These are phyloP conservation scores for Molossus molossus DNA, from an alignment of 2,797 vertebrate genomes.

Conservation along the genomic window DNA sequence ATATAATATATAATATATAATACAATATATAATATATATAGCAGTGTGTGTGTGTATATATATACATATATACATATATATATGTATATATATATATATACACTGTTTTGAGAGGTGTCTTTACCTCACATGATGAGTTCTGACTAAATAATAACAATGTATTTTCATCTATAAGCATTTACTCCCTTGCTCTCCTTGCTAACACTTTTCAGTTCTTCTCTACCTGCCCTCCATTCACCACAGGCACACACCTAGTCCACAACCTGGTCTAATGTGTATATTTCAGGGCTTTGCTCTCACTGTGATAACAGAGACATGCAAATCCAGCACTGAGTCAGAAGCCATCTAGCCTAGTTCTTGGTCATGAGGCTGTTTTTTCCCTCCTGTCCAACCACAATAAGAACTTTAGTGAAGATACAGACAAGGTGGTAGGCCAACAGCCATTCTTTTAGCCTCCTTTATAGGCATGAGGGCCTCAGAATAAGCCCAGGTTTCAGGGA, in stretches of 20 bases:
- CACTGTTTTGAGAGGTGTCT: neutral
- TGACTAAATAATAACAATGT: slow-evolving; percentile 1
- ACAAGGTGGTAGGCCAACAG: neutral
- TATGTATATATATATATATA: too few species aligned
- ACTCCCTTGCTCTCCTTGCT: neutral
- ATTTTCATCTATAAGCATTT: neutral
- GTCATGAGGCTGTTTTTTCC: neutral
- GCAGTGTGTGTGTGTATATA: too few species aligned
- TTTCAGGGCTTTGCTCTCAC: neutral
- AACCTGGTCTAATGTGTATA: neutral
- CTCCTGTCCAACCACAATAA: neutral
- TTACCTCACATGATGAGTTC: neutral
- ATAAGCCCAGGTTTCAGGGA: neutral
- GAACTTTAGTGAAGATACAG: neutral
- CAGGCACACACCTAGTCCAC: neutral
- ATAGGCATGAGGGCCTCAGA: neutral
- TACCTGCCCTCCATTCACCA: neutral
- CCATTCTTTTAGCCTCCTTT: neutral
- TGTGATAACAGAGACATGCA: too few species aligned
- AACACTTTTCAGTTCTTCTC: neutral
- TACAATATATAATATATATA: too few species aligned
- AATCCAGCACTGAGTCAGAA: neutral
- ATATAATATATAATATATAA: too few species aligned
- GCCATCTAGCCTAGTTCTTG: neutral
- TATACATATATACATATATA: too few species aligned